Evolutionary conservation across 2,113 vertebrate genomes (phyloP).

Genomic region (Apteryx mantelli): DNA sequence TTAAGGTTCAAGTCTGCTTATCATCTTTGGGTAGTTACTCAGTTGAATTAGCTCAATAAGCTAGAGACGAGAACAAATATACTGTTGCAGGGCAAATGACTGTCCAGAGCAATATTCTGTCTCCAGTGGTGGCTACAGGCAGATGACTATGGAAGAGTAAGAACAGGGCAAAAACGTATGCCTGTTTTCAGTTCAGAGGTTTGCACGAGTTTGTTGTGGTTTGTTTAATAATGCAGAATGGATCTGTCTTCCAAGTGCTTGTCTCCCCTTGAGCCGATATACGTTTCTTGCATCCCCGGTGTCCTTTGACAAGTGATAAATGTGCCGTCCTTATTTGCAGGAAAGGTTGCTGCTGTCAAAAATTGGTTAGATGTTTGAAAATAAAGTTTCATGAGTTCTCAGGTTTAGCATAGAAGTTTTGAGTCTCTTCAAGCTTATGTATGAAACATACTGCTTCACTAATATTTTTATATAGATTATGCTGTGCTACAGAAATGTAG

Average conservation of each 20-base stretch:
- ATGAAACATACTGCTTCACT: not conserved
- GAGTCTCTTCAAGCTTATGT: not conserved
- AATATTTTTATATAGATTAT: too few relatives aligned
- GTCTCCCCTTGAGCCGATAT: not conserved
- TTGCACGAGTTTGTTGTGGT: not conserved
- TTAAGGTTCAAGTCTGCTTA: not conserved
- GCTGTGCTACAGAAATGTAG: too few relatives aligned
- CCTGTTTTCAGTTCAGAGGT: not conserved
- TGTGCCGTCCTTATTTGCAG: not conserved
- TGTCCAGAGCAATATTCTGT: not conserved
- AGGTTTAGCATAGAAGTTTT: not conserved
- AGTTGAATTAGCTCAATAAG: not conserved
- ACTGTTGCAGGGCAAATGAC: not conserved
- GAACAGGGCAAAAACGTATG: not conserved
- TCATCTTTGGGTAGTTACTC: not conserved
- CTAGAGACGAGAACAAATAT: not conserved
- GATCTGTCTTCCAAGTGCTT: not conserved
- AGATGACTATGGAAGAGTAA: fast-evolving
- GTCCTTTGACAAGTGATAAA: not conserved
- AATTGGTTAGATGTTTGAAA: not conserved
- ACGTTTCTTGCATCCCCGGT: not conserved
- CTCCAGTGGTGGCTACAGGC: not conserved
- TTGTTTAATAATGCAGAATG: not conserved
- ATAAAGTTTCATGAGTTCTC: not conserved
- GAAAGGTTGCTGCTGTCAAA: not conserved